phyloP scores from a whole-genome alignment of 2,113 vertebrate genomes.

The Phainopepla nitens region DNA sequence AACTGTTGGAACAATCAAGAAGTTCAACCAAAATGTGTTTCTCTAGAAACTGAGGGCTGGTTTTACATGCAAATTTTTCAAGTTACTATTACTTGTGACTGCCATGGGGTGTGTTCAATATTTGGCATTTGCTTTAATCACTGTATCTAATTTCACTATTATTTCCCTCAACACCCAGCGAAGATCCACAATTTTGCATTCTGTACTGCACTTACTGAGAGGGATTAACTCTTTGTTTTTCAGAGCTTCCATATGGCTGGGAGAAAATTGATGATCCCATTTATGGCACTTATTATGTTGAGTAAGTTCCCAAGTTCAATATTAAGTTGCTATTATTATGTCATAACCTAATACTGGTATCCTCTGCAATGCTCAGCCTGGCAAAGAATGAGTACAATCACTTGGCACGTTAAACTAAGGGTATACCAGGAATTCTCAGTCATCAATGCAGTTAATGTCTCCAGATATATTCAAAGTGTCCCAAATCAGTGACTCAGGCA shows the following conservation, averaged over 20 bases:
- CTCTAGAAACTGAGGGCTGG: not conserved
- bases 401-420: not conserved
- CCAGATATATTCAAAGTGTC: not conserved
- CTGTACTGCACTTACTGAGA: constrained; percentile 64
- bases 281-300: constrained; percentile 99
- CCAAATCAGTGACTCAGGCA: not conserved
- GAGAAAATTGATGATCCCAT: constrained; percentile 99
- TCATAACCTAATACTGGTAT: constrained; percentile 28
- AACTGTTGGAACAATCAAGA: not conserved
- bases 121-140: constrained; percentile 24
- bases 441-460: not conserved
- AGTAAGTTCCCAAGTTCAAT: constrained; percentile 87
- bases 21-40: not conserved
- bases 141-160: constrained; percentile 10
- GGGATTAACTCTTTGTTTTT: constrained; percentile 74
- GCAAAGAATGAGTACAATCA: not conserved
- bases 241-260: constrained; percentile 99
- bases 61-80: constrained; percentile 44
- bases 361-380: constrained; percentile 10
- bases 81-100: not conserved
- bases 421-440: constrained; percentile 1
- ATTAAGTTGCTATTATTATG: constrained; percentile 70
- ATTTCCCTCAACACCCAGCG: not conserved
- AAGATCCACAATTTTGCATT: constrained; percentile 28
- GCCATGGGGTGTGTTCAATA: not conserved